Evolutionary conservation across 2,888 invertebrate genomes (phyloP).

Genomic region (Aleiodes alternator): DNA sequence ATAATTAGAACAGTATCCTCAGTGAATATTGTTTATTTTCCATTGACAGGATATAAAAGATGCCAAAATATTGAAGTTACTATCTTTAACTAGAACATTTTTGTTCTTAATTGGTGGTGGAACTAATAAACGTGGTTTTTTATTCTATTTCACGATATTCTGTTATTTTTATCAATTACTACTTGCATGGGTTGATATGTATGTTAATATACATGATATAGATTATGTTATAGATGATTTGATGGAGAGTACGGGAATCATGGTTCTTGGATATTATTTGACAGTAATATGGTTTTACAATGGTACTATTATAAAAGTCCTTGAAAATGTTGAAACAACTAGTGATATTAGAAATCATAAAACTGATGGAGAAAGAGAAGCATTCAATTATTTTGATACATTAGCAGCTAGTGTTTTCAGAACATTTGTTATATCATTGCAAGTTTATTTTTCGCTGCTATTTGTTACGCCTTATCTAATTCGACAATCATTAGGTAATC

Average conservation of each 20-base stretch:
- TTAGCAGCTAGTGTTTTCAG: background rate
- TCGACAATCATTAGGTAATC: too few species aligned
- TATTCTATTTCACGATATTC: background rate
- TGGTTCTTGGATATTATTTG: background rate
- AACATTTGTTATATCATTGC: background rate
- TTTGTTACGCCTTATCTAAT: too few species aligned
- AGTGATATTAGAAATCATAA: background rate
- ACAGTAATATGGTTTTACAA: background rate
- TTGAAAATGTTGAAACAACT: background rate
- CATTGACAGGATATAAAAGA: background rate
- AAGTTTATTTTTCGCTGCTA: too few species aligned
- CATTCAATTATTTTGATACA: constrained; percentile 50
- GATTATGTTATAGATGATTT: constrained; percentile 20
- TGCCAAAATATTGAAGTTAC: background rate
- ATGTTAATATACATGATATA: background rate
- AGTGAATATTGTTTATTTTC: background rate
- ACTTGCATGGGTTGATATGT: background rate
- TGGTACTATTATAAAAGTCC: background rate
- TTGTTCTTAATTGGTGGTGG: background rate
- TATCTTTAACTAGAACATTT: background rate
- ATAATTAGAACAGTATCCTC: too few species aligned
- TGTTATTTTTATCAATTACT: constrained; percentile 1
- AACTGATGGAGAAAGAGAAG: constrained; percentile 34
- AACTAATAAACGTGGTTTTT: background rate
- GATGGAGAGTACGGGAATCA: background rate